Conservation (phyloP, 2,113 vertebrate genomes). For the Bungarus multicinctus region DNA sequence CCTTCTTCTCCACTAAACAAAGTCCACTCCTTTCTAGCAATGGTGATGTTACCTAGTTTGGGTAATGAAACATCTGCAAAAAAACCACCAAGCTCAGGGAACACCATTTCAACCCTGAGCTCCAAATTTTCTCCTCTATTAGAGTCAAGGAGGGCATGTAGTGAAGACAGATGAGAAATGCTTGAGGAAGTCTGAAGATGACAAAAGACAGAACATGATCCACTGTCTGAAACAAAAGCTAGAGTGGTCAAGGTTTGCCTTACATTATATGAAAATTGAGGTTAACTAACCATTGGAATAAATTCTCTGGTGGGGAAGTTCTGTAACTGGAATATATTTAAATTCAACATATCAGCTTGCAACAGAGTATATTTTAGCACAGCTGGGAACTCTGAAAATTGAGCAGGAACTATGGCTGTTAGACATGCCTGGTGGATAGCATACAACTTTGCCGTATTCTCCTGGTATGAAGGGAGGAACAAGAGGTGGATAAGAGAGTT, state of each 20-base stretch:
- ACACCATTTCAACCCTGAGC: background rate
- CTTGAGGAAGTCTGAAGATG: background rate
- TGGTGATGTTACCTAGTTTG: background rate
- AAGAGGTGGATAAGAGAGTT: background rate
- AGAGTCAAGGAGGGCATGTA: background rate
- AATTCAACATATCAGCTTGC: background rate
- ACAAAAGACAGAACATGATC: constrained; percentile 6
- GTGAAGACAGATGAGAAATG: background rate
- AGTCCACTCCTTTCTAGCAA: background rate
- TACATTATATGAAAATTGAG: background rate
- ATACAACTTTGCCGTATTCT: background rate
- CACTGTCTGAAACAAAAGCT: background rate
- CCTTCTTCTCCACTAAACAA: background rate
- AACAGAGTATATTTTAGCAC: background rate
- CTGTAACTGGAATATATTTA: constrained; percentile 1
- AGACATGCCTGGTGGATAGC: background rate
- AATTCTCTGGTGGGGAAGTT: constrained; percentile 2
- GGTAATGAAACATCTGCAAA: background rate
- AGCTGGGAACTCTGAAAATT: constrained; percentile 12
- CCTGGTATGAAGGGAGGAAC: background rate
- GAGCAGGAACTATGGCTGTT: background rate
- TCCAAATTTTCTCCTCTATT: background rate
- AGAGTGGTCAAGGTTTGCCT: background rate
- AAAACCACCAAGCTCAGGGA: background rate
- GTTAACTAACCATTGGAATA: constrained; percentile 3